Evolutionary conservation across 1,140 invertebrate species (phyloP).

Genomic region (Hylyphantes graminicola): DNA sequence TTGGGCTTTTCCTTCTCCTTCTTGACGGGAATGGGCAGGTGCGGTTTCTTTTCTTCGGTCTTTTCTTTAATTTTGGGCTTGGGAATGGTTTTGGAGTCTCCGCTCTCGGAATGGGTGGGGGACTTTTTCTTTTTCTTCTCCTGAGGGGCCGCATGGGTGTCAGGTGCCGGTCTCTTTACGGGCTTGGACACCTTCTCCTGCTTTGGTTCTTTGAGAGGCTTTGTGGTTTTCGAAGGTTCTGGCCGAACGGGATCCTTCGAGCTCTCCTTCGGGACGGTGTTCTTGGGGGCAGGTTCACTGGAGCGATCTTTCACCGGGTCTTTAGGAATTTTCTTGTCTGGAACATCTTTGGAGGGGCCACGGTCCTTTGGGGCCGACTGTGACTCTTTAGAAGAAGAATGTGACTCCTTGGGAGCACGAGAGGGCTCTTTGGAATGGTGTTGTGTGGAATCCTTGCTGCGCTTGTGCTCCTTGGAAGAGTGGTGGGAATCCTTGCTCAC

Average conservation of each 20-base stretch:
- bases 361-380: background rate
- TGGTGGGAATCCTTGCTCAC: background rate
- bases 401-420: slow-evolving; percentile 9
- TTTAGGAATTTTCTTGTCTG: background rate
- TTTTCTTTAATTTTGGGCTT: slow-evolving; percentile 1
- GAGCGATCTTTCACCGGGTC: background rate
- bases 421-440: background rate
- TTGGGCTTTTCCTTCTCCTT: slow-evolving; percentile 33
- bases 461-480: background rate
- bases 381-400: slow-evolving; percentile 1
- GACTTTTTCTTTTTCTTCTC: slow-evolving; percentile 38
- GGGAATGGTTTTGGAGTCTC: background rate
- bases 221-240: slow-evolving; percentile 4
- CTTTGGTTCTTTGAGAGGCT: slow-evolving; percentile 10
- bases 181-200: background rate
- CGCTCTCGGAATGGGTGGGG: background rate
- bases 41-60: slow-evolving; percentile 5
- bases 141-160: background rate
- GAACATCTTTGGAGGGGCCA: background rate
- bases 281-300: background rate
- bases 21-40: background rate
- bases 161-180: background rate
- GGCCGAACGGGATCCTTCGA: background rate
- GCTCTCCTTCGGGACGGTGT: background rate
- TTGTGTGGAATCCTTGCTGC: slow-evolving; percentile 8